Conservation (phyloP, 1,140 invertebrate genomes). For the Drosophila watanabei region DNA sequence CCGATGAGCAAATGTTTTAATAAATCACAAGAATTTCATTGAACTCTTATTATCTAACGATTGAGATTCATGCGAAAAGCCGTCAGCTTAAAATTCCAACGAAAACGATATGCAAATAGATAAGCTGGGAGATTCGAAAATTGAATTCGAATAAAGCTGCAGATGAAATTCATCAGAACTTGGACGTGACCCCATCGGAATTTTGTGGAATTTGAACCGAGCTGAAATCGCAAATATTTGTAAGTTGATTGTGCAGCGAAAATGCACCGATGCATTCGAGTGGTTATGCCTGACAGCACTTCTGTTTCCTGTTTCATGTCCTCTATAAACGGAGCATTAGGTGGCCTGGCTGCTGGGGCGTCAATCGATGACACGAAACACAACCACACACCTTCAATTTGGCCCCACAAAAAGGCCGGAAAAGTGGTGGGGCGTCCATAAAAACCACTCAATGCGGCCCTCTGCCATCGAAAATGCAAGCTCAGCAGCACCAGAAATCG, state of each 20-base stretch:
- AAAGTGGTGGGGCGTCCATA: conserved; percentile 5
- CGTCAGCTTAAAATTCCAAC: conserved; percentile 3
- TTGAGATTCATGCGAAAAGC: neutral
- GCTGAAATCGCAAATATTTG: conserved; percentile 37
- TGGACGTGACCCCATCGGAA: conserved; percentile 15
- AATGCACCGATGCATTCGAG: conserved; percentile 45
- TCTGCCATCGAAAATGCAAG: conserved; percentile 36
- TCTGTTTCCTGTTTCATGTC: conserved; percentile 37
- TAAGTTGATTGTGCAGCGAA: conserved; percentile 57
- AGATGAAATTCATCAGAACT: conserved; percentile 8
- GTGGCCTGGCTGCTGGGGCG: neutral
- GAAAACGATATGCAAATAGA: conserved; percentile 24
- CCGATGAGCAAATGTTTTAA: too few relatives aligned
- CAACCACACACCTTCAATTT: conserved; percentile 42
- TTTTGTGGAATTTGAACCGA: conserved; percentile 7
- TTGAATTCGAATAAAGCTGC: conserved; percentile 25
- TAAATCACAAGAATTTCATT: neutral
- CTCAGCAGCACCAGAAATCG: conserved; percentile 43
- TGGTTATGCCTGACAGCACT: conserved; percentile 43
- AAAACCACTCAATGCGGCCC: conserved; percentile 30
- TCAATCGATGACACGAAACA: conserved; percentile 41
- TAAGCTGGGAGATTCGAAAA: conserved; percentile 7
- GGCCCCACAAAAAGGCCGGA: conserved; percentile 1
- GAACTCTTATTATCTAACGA: neutral
- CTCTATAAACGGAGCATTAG: conserved; percentile 17